Conservation (phyloP, 37 sponge, comb jelly and placozoan genomes). For the Geodia barretti region DNA sequence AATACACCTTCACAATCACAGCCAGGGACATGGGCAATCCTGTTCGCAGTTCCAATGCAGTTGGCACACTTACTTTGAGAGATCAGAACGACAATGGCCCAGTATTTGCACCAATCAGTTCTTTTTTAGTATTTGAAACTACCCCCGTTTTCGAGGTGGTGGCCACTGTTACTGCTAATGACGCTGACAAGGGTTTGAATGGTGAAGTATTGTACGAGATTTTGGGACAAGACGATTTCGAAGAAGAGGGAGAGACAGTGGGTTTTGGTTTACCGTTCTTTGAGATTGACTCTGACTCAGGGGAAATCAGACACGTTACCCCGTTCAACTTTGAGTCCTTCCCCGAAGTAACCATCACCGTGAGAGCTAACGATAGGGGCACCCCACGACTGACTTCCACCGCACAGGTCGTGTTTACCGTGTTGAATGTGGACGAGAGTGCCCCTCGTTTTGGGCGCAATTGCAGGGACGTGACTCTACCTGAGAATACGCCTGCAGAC, state of each 20-base stretch:
- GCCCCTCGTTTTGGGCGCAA: constrained; percentile 24
- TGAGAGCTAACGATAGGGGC: constrained; percentile 50
- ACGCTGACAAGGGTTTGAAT: constrained; percentile 59
- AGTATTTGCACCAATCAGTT: constrained; percentile 24
- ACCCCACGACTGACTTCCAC: constrained; percentile 4
- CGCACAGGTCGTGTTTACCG: constrained; percentile 21
- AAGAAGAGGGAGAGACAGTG: not conserved
- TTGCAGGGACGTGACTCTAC: not conserved
- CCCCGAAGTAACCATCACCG: constrained; percentile 21
- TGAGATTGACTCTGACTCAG: constrained; percentile 13
- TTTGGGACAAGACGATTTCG: not conserved
- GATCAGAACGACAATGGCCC: constrained; percentile 83
- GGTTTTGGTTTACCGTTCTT: not conserved
- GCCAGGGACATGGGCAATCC: constrained; percentile 62
- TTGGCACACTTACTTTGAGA: constrained; percentile 17
- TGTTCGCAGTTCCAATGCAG: constrained; percentile 4
- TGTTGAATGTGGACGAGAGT: constrained; percentile 60
- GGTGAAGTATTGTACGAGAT: constrained; percentile 48
- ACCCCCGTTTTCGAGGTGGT: not conserved
- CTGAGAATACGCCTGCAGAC: constrained; percentile 3
- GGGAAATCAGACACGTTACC: constrained; percentile 1
- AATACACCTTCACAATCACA: constrained; percentile 25
- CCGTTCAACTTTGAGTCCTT: constrained; percentile 55
- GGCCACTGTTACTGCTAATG: constrained; percentile 13
- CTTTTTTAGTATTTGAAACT: constrained; percentile 8